Base-by-base conservation (phyloP, 2,113 vertebrate species). In the Coptodon bakossiorum region DNA sequence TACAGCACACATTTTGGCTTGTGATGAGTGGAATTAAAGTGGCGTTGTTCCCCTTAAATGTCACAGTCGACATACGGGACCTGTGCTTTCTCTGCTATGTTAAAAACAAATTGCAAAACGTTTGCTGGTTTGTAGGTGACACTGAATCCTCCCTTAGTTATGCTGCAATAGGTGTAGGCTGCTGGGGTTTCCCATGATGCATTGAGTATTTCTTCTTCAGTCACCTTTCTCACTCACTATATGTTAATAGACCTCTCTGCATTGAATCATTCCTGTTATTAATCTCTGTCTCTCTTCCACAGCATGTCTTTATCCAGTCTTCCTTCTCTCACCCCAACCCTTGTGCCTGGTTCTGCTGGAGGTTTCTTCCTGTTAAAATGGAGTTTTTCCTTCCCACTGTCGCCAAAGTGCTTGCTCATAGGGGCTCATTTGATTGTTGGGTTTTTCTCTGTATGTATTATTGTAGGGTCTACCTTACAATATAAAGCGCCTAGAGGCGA, bases 361-460 rank as follows among this genome's bases (percentile, higher is more conserved):
- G 57, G 29, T 61, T 31, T 61, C 57, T 61, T 61, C 3, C 57
- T 61, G 57, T 31, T 6, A 17, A 31, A 61, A 31, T 0, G 14
- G 57, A 31, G 27, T 61, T 61, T 34, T 61, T 34, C 29, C 29
- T 61, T 61, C 0, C 0, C 57, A 61, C 29, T 34, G 5, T 61
- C 3, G 0, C 29, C 57, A 61, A 61, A 61, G 29, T 61, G 29
- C 16, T 59, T 29, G 57, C 2, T 61, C 16, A 61, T 61, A 61
- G 57, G 2, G 0, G 29, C 8, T 61, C 57, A 61, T 61, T 0
- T 61, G 16, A 61, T 61, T 34, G 16, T 34, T 61, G 57, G 29
- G 2, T 1, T 34, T 61, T 19, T 63, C 29, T 63, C 6, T 34
- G 16, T 34, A 63, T 63, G 5, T 34, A 3, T 34, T 63, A 34